A percentile compares a stretch with the other conserved stretches of the same genome.
phyloP scores from a whole-genome alignment of 2,888 invertebrate species.

The Iphiclides podalirius region DNA sequence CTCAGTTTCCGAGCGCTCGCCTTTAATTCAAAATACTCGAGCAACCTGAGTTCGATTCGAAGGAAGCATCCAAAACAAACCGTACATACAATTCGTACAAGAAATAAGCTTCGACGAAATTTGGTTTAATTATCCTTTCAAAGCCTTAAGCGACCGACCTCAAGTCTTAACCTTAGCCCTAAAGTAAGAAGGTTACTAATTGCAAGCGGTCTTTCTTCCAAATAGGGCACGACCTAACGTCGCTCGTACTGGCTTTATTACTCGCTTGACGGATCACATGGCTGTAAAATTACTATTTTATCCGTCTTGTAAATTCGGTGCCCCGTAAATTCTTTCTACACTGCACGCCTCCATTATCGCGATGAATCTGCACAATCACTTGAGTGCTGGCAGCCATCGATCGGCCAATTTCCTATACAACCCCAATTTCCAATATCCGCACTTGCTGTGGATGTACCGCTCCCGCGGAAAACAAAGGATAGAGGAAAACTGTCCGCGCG shows the following conservation, averaged over 20 bases:
- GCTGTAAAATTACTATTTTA: no score
- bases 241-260: not conserved
- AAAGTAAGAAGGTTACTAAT: not conserved
- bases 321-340: no score
- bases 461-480: constrained; percentile 27
- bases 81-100: no score
- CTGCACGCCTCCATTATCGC: no score
- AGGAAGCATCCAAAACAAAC: no score
- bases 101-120: no score
- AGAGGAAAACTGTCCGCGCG: constrained; percentile 16
- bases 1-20: no score
- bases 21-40: no score
- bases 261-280: no score
- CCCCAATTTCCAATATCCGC: constrained; percentile 77
- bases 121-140: no score
- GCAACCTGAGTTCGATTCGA: no score
- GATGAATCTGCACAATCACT: constrained; percentile 57
- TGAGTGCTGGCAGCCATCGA: constrained; percentile 60
- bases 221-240: not conserved
- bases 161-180: not conserved
- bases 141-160: not conserved
- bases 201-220: not conserved
- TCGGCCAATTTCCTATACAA: constrained; percentile 65
- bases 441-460: constrained; percentile 41
- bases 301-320: no score